Evolutionary conservation across 23 tunicate genomes (phyloP).

Genomic region (Botrylloides violaceus): DNA sequence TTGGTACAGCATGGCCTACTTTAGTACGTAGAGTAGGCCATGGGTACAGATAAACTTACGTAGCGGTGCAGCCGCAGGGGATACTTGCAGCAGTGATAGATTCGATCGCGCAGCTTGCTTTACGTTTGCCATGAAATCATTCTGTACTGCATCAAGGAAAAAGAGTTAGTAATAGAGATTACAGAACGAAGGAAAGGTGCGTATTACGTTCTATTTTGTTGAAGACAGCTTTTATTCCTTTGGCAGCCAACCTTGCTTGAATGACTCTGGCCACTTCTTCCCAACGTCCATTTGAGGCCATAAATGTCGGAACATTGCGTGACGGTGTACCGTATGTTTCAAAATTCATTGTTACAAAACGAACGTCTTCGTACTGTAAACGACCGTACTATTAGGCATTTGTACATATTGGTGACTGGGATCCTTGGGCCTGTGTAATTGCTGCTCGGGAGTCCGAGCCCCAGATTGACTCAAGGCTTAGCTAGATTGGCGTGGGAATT

Average conservation of each 20-base stretch:
- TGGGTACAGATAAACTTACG: no score
- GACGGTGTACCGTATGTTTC: constrained; percentile 21
- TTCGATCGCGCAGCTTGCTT: background rate
- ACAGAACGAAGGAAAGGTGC: background rate
- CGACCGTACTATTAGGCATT: no score
- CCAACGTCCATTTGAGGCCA: constrained; percentile 15
- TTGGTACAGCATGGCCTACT: no score
- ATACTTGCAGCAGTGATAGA: background rate
- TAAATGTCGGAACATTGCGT: constrained; percentile 12
- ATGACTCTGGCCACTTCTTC: constrained; percentile 5
- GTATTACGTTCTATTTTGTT: background rate
- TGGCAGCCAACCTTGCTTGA: constrained; percentile 15
- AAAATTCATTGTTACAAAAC: constrained; percentile 7
- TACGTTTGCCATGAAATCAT: background rate
- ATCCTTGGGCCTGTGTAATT: no score
- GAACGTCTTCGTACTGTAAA: constrained; percentile 12
- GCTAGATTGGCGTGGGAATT: no score
- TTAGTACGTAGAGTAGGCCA: no score
- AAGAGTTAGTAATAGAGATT: background rate
- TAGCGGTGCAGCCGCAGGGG: background rate
- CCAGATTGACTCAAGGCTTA: no score
- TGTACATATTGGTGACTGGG: no score
- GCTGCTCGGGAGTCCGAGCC: no score
- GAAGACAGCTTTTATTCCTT: background rate
- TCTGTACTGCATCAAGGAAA: background rate